phyloP scores from a whole-genome alignment of 1,140 invertebrate genomes.

The Pseudomyrmex cubaensis region DNA sequence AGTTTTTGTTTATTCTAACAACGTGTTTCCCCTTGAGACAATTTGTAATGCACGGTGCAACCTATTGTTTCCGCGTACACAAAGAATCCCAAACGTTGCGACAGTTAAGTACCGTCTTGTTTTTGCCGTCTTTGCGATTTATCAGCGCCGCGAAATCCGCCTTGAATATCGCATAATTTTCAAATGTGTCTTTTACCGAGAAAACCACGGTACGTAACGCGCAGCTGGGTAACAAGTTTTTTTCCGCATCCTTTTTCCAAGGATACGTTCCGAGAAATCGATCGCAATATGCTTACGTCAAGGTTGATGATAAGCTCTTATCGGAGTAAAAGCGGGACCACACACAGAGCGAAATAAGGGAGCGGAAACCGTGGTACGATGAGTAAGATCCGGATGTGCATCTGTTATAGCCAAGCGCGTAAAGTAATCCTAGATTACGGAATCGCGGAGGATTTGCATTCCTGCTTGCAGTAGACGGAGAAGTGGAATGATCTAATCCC shows the following conservation, averaged over 20 bases:
- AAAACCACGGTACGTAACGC: not conserved
- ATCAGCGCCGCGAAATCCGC: not conserved
- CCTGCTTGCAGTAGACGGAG: not conserved
- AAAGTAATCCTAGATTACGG: constrained; percentile 36
- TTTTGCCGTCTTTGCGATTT: not conserved
- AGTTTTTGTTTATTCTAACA: constrained; percentile 50
- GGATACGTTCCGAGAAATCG: not conserved
- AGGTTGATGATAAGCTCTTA: constrained; percentile 3
- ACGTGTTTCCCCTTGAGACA: constrained; percentile 11
- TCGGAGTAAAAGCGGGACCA: not conserved
- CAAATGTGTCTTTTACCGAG: not conserved
- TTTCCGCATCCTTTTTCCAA: not conserved
- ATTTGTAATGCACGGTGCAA: not conserved
- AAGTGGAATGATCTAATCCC: not conserved
- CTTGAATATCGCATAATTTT: not conserved
- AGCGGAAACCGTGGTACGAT: constrained; percentile 19
- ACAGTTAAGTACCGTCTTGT: not conserved
- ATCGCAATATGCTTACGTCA: not conserved
- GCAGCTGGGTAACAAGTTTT: not conserved
- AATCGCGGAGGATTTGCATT: not conserved
- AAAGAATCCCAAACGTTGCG: not conserved
- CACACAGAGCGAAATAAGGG: not conserved
- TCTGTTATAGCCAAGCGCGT: no score
- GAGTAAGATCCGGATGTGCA: not conserved
- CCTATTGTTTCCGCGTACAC: not conserved